Evolutionary conservation across 2,113 vertebrate genomes (phyloP), one percentile per base, ranked within the genome.

Genomic region (Phalacrocorax brasilianus): DNA sequence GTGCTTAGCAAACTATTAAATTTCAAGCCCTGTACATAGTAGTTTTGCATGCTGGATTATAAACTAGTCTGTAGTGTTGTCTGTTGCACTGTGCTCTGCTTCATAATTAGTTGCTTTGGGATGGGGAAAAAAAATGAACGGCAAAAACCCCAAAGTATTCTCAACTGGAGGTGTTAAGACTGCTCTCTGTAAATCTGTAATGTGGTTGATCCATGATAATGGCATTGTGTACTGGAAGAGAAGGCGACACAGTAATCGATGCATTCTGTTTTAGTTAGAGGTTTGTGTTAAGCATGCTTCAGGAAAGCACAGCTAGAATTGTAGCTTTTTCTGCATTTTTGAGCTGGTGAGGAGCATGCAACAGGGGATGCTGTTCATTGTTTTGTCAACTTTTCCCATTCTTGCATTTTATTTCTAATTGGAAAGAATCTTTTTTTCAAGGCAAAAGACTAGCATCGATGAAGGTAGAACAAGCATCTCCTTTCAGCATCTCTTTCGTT

Each of bases 11-110:
- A 98, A 98, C 98, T 98, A 98, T 98, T 98, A 98, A 99, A 99
- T 99, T 99, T 99, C 99, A 99, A 99, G 99, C 99, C 98, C 99
- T 99, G 99, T 98, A 98, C 98, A 76, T 95, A 95, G 93, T 98
- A 98, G 98, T 98, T 97, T 98, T 99, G 99, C 99, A 99, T 99
- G 99, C 98, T 92, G 98, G 97, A 97, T 98, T 98, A 98, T 98
- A 97, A 98, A 98, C 91, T 98, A 98, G 98, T 98, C 97, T 98
- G 96, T 99, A 98, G 98, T 99, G 97, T 97, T 98, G 98, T 98
- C 98, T 99, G 98, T 98, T 98, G 98, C 98, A 98, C 98, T 96
- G 89, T 98, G 98, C 97, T 98, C 97, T 98, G 98, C 97, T 98
- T 98, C 97, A 95, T 97, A 97, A 97, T 94, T 97, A 97, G 93